Conservation (phyloP, 2,888 invertebrate species). For the Hyposoter dolosus region DNA sequence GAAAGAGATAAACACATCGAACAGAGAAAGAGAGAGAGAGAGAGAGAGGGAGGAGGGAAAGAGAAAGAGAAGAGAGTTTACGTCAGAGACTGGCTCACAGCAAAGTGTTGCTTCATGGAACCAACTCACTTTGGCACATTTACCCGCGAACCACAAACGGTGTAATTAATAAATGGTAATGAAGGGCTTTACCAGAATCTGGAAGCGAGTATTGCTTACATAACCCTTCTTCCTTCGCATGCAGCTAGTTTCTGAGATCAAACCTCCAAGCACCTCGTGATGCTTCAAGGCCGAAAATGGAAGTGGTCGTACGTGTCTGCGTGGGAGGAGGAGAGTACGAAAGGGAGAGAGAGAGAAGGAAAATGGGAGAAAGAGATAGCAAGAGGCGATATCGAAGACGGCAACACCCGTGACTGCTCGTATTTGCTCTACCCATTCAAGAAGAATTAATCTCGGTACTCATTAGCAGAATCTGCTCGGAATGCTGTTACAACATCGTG, state of each 20-base stretch:
- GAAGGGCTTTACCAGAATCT: constrained; percentile 64
- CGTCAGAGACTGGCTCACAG: constrained; percentile 31
- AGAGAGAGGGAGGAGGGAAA: constrained; percentile 1
- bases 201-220: constrained; percentile 67
- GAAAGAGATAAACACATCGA: neutral
- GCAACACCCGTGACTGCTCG: constrained; percentile 39
- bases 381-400: constrained; percentile 26
- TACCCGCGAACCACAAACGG: constrained; percentile 54
- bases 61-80: neutral
- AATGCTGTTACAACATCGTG: constrained; percentile 43
- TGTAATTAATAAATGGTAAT: constrained; percentile 71
- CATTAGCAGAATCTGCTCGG: constrained; percentile 60
- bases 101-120: constrained; percentile 13
- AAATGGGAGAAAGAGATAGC: constrained; percentile 27
- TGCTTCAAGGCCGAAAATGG: neutral
- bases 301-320: neutral
- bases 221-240: constrained; percentile 48
- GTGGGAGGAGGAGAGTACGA: neutral
- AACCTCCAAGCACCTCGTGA: constrained; percentile 56
- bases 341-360: constrained; percentile 16
- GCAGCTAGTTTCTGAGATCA: constrained; percentile 61
- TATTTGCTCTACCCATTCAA: constrained; percentile 67
- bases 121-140: constrained; percentile 41
- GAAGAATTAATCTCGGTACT: constrained; percentile 67
- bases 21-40: neutral